Percentiles rank a stretch among this genome's conserved stretches.
These are phyloP conservation scores for Echinometra lucunter DNA, from an alignment of 53 echinoderm and acorn worm genomes.

Conservation along the genomic window DNA sequence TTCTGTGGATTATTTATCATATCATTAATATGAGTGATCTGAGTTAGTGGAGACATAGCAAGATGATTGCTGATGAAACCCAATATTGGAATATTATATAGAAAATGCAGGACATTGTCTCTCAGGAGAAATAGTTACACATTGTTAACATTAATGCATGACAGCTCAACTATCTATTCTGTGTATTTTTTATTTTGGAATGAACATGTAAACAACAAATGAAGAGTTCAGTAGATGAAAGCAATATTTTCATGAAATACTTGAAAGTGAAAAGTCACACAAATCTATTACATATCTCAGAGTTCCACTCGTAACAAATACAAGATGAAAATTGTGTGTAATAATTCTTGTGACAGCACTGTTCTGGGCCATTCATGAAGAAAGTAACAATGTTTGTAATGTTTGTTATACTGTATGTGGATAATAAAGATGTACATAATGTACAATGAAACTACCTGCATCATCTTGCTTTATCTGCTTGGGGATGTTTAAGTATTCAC, in stretches of 20 bases:
- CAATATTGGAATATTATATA: neutral
- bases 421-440: conserved; percentile 43
- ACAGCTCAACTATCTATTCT: neutral
- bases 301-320: neutral
- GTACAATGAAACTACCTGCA: neutral
- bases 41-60: neutral
- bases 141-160: neutral
- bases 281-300: neutral
- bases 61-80: neutral
- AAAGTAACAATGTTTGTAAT: conserved; percentile 10
- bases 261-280: neutral
- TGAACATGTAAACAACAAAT: neutral
- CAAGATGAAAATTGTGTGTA: neutral
- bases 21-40: neutral
- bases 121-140: neutral
- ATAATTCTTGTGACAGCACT: neutral
- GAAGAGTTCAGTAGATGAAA: neutral
- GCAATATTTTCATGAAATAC: neutral
- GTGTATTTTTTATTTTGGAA: neutral
- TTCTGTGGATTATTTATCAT: neutral
- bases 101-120: neutral
- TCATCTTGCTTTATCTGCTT: too few relatives aligned
- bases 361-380: neutral
- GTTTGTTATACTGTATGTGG: conserved; percentile 31
- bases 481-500: too few relatives aligned